Percentiles rank a stretch among this genome's conserved stretches.
Evolutionary conservation across 2,797 vertebrate genomes (phyloP).

Genomic region (Arnoldichthys spilopterus): DNA sequence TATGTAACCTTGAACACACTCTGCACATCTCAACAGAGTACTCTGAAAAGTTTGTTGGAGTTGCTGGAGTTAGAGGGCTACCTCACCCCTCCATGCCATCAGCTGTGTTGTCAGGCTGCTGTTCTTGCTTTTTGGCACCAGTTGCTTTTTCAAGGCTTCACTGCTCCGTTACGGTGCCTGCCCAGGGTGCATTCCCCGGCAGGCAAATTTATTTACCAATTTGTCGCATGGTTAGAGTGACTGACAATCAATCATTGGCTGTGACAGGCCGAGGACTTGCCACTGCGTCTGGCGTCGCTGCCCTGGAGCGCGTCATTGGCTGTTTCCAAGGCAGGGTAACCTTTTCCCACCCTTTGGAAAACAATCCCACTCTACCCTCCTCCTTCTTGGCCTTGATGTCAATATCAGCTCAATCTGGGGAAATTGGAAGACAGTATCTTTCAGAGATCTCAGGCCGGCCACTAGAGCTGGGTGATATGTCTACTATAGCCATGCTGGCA

Average conservation of each 20-base stretch:
- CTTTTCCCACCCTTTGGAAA: constrained; percentile 22
- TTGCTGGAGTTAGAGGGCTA: constrained; percentile 27
- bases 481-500: background rate
- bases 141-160: constrained; percentile 69
- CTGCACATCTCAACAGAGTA: background rate
- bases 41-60: constrained; percentile 10
- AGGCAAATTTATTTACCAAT: constrained; percentile 68
- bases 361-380: background rate
- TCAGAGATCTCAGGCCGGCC: background rate
- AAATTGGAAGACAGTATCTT: background rate
- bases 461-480: background rate
- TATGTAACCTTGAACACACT: background rate
- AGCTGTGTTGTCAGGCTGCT: constrained; percentile 40
- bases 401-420: constrained; percentile 33
- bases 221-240: constrained; percentile 68
- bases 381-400: constrained; percentile 40
- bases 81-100: constrained; percentile 11
- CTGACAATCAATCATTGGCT: constrained; percentile 71
- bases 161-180: constrained; percentile 61
- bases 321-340: constrained; percentile 17
- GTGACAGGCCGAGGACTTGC: constrained; percentile 64
- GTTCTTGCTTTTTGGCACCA: constrained; percentile 58
- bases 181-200: constrained; percentile 49
- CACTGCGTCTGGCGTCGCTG: constrained; percentile 36
- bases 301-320: constrained; percentile 46